Evolutionary conservation across 2,113 vertebrate genomes (phyloP).

Genomic region (Hippocampus mohnikei): DNA sequence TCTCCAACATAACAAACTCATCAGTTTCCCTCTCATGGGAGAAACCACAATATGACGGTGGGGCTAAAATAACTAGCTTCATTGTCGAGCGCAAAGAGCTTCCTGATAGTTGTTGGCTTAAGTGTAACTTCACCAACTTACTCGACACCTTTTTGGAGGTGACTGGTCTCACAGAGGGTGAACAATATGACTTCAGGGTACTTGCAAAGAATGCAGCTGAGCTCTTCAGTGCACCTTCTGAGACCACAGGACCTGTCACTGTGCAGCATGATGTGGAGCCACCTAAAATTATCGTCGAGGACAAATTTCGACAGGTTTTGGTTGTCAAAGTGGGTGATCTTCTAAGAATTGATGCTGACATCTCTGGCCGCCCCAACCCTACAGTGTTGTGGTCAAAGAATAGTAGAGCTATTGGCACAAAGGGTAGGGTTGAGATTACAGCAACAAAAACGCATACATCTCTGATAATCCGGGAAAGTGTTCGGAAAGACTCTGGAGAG

Average conservation of each 20-base stretch:
- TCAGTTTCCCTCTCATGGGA: slow-evolving; percentile 91
- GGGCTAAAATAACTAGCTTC: slow-evolving; percentile 94
- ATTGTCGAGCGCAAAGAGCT: slow-evolving; percentile 88
- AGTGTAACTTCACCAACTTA: slow-evolving; percentile 93
- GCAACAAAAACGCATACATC: slow-evolving; percentile 79
- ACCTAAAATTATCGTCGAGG: slow-evolving; percentile 89
- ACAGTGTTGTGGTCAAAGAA: slow-evolving; percentile 93
- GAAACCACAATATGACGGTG: slow-evolving; percentile 93
- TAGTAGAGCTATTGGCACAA: slow-evolving; percentile 86
- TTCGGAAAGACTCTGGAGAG: slow-evolving; percentile 91
- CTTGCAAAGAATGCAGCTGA: slow-evolving; percentile 94
- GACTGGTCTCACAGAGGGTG: slow-evolving; percentile 87
- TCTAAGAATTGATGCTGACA: slow-evolving; percentile 88
- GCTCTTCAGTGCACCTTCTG: slow-evolving; percentile 87
- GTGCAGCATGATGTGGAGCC: slow-evolving; percentile 92
- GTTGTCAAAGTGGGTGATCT: slow-evolving; percentile 93
- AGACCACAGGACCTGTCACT: slow-evolving; percentile 88
- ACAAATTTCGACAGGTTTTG: slow-evolving; percentile 83
- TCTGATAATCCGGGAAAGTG: slow-evolving; percentile 84
- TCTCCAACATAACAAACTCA: slow-evolving; percentile 91
- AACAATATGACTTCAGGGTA: slow-evolving; percentile 89
- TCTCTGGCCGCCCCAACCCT: slow-evolving; percentile 87
- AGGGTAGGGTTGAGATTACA: slow-evolving; percentile 86
- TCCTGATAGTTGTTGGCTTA: slow-evolving; percentile 93
- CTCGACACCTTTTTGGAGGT: slow-evolving; percentile 92